These are phyloP conservation scores for Lophura swinhoii DNA, from an alignment of 2,797 vertebrate species.

Conservation along the genomic window DNA sequence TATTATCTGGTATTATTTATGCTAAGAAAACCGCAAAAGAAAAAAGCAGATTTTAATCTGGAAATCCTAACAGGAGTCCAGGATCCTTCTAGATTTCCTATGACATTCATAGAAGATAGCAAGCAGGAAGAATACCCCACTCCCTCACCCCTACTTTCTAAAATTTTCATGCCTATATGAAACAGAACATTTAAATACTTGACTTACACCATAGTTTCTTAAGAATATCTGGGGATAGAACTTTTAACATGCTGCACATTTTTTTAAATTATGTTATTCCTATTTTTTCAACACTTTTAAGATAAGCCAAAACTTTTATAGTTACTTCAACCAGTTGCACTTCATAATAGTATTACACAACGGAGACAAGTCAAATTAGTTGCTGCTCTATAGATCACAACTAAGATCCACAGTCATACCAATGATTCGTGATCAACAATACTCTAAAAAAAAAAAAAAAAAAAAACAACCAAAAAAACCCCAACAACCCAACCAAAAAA, in stretches of 20 bases:
- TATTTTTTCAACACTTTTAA: neutral
- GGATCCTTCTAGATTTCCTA: neutral
- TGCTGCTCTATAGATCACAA: neutral
- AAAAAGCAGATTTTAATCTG: neutral
- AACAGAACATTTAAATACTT: neutral
- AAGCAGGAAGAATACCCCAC: neutral
- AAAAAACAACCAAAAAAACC: neutral
- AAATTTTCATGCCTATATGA: neutral
- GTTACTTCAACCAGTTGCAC: neutral
- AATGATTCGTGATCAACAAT: neutral
- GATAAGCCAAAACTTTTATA: neutral
- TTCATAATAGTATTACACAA: neutral
- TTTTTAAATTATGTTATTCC: neutral
- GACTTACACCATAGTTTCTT: neutral
- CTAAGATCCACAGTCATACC: neutral
- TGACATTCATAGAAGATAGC: neutral
- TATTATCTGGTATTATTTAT: neutral
- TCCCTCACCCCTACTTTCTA: neutral
- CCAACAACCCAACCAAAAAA: neutral
- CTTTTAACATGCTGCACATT: neutral
- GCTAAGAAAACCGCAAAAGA: neutral
- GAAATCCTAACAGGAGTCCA: neutral
- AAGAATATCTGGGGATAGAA: neutral
- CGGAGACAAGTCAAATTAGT: neutral
- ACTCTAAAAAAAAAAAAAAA: neutral